phyloP scores from a whole-genome alignment of 2,797 vertebrate genomes.

The Dicrostonyx torquatus region DNA sequence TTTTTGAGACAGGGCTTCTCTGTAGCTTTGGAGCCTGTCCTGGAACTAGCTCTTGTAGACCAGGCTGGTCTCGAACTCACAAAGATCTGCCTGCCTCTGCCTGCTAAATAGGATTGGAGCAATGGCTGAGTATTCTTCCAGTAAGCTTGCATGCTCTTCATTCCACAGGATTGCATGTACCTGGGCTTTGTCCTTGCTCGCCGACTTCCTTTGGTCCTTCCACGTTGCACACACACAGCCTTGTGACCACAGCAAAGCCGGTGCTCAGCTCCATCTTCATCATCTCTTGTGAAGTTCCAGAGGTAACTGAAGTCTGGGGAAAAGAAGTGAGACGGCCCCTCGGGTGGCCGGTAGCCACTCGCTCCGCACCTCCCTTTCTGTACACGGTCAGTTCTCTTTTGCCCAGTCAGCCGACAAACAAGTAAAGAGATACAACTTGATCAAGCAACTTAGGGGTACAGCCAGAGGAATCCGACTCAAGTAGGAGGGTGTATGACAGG shows the following conservation, averaged over 20 bases:
- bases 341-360: not conserved
- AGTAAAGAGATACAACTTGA: not conserved
- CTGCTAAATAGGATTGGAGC: conserved; percentile 36
- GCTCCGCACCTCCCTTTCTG: not conserved
- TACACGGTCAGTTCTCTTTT: not conserved
- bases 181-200: not conserved
- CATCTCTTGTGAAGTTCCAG: not conserved
- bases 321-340: not conserved
- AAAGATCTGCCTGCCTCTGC: no score
- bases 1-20: no score
- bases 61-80: no score
- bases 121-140: not conserved
- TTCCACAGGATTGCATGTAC: not conserved
- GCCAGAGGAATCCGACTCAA: not conserved
- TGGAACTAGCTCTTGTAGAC: no score
- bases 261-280: not conserved
- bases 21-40: no score
- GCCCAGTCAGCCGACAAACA: conserved; percentile 1
- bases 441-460: not conserved
- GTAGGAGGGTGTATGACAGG: not conserved
- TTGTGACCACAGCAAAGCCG: not conserved
- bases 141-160: not conserved
- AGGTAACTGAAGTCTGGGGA: not conserved
- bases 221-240: not conserved
- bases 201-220: not conserved